These are phyloP conservation scores for Ooceraea biroi DNA, from an alignment of 1,140 invertebrate species.

Conservation along the genomic window DNA sequence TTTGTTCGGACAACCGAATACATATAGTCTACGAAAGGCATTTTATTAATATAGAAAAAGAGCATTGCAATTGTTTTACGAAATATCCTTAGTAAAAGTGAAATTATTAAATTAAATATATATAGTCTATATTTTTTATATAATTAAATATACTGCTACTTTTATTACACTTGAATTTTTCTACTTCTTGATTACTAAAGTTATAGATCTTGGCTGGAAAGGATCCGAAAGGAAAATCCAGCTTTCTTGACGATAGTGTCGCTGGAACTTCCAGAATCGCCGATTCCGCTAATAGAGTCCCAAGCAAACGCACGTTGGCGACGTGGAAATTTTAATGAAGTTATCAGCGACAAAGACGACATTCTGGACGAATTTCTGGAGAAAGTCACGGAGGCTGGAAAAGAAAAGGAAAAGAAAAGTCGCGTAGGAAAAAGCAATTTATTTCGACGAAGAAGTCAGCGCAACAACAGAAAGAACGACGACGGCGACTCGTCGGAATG, in stretches of 20 bases:
- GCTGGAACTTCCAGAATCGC: constrained; percentile 81
- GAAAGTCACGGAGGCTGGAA: constrained; percentile 70
- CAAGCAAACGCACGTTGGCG: constrained; percentile 75
- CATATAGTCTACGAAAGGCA: no score
- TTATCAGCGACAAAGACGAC: constrained; percentile 71
- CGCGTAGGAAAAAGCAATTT: constrained; percentile 44
- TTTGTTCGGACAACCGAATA: no score
- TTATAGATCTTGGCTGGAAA: constrained; percentile 81
- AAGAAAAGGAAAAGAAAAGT: constrained; percentile 36
- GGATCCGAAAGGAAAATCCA: constrained; percentile 77
- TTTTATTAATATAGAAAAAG: no score
- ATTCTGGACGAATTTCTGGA: constrained; percentile 75
- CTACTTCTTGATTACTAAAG: constrained; percentile 49
- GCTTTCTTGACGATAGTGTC: constrained; percentile 82
- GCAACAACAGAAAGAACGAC: constrained; percentile 52
- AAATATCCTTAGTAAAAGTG: no score
- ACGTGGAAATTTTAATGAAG: constrained; percentile 56
- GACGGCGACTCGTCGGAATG: constrained; percentile 61
- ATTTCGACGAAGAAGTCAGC: constrained; percentile 61
- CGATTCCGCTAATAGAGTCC: constrained; percentile 81
- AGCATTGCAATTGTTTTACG: no score
- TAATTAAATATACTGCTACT: no score
- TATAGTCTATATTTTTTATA: no score
- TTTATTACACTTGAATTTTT: not conserved
- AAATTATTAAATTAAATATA: no score